phyloP scores from a whole-genome alignment of 2,797 vertebrate species.

The Danio jaintianensis region DNA sequence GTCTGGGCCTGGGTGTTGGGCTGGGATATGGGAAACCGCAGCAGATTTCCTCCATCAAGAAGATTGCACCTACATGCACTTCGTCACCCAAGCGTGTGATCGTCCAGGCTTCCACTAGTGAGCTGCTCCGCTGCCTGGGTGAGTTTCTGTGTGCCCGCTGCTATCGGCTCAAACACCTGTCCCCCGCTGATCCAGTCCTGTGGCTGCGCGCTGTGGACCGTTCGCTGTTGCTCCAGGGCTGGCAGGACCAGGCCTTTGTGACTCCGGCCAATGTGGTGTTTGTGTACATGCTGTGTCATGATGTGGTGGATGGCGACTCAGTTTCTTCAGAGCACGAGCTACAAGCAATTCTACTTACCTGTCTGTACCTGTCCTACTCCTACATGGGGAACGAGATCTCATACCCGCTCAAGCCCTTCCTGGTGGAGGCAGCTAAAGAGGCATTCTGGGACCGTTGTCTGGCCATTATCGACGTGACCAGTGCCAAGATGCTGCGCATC shows the following conservation, averaged over 20 bases:
- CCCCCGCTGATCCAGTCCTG: slow-evolving; percentile 80
- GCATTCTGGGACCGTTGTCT: slow-evolving; percentile 88
- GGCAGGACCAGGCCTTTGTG: slow-evolving; percentile 89
- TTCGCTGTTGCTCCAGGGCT: slow-evolving; percentile 84
- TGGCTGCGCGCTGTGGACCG: slow-evolving; percentile 86
- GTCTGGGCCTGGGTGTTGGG: slow-evolving; percentile 70
- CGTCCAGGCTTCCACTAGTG: slow-evolving; percentile 86
- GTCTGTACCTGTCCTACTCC: slow-evolving; percentile 79
- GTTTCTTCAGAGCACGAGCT: slow-evolving; percentile 82
- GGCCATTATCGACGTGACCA: slow-evolving; percentile 81
- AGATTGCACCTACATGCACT: slow-evolving; percentile 61
- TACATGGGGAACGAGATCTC: slow-evolving; percentile 81
- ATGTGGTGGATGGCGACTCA: slow-evolving; percentile 81
- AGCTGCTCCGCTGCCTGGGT: slow-evolving; percentile 84
- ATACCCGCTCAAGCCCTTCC: slow-evolving; percentile 82
- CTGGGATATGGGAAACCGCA: slow-evolving; percentile 73
- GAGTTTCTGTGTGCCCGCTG: slow-evolving; percentile 85
- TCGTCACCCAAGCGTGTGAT: slow-evolving; percentile 81
- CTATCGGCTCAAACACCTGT: slow-evolving; percentile 81
- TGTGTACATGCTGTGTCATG: slow-evolving; percentile 86
- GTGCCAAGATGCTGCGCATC: slow-evolving; percentile 84
- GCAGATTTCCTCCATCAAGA: slow-evolving; percentile 77
- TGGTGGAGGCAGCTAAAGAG: slow-evolving; percentile 83
- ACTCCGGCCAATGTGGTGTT: slow-evolving; percentile 87
- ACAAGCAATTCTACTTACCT: slow-evolving; percentile 83